Base-by-base conservation (phyloP, 2,888 invertebrate genomes). In the Allophyes oxyacanthae region DNA sequence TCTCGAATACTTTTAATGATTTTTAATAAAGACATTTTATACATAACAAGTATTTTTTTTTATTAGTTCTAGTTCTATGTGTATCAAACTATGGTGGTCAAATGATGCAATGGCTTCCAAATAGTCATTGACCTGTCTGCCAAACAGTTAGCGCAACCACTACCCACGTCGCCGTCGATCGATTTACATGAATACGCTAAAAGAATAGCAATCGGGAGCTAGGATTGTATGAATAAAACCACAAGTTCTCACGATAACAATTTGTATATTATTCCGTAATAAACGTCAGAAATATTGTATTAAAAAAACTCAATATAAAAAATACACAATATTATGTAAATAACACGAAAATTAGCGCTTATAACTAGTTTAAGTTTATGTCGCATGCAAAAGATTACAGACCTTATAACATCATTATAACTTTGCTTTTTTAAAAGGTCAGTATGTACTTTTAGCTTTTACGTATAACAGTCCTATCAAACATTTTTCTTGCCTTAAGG, bases 211-310 rank as follows among this genome's bases (percentile, higher is more conserved):
- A 66, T 48, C 20, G 42, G 32, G 32, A 32, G 13, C 8, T 26
- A n/a, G 2, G n/a, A 7, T 11, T 33, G 5, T 1, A 14, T 11
- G 30, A 63, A 67, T 63, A 68, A 67, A 66, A 62, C 30, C 15
- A 0, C 26, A 0, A 30, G 37, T 59, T 57, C 28, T 49, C 38
- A 57, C 44, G 41, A 44, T 53, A 66, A 57, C 68, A 63, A 20
- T 52, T 63, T 34, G 41, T 67, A 67, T 63, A 68, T 62, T 60
- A 53, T 44, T 26, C 41, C 43, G 49, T n/a, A 40, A 46, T 51
- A 43, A 51, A 61, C 13, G 2, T 61, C 28, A 33, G n/a, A 65
- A 65, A 48, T 41, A 6, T 13, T 30, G 28, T 33, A 7, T 36
- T 11, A 14, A 26, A 26, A 28, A 48, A 34, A 32, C 1, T 37